phyloP scores from a whole-genome alignment of 2,113 vertebrate species.

The Osmerus eperlanus region DNA sequence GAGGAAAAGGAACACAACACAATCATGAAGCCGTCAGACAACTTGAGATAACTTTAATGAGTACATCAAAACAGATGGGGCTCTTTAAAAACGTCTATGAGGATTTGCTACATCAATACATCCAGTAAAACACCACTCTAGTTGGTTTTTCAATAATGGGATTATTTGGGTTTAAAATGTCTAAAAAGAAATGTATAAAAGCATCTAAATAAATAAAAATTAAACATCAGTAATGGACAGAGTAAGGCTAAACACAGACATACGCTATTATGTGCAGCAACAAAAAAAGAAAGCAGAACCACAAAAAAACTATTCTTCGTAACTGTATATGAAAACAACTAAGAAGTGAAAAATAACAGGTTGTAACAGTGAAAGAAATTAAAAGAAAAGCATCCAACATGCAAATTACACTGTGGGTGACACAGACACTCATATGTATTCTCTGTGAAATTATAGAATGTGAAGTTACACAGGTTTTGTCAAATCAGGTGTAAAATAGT shows the following conservation, averaged over 20 bases:
- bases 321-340: no score
- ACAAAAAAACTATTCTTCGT: no score
- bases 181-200: not conserved
- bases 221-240: not conserved
- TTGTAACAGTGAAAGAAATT: no score
- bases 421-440: not conserved
- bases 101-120: not conserved
- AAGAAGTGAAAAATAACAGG: no score
- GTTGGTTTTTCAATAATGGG: not conserved
- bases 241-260: no score
- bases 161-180: not conserved
- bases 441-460: not conserved
- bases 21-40: constrained; percentile 4
- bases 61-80: not conserved
- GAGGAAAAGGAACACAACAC: constrained; percentile 17
- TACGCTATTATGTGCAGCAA: no score
- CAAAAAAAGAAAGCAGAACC: no score
- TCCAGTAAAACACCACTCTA: not conserved
- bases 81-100: not conserved
- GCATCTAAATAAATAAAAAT: not conserved
- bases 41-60: not conserved
- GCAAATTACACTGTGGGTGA: not conserved
- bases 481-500: constrained; percentile 5
- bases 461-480: not conserved
- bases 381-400: no score